Base-by-base conservation (phyloP, 2,113 vertebrate species). In the Pantherophis guttatus region DNA sequence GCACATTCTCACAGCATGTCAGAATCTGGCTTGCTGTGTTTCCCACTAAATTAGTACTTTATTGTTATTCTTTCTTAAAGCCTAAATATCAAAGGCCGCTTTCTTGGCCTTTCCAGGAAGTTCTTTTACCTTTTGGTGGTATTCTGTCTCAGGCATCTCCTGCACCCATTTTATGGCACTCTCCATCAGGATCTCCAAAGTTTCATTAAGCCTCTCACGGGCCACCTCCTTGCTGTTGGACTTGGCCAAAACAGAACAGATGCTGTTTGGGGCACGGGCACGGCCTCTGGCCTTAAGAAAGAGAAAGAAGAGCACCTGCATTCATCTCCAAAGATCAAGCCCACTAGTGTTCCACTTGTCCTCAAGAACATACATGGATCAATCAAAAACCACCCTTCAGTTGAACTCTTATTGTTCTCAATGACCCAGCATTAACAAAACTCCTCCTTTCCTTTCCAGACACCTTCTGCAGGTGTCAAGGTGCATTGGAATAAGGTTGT, bases 211-310 rank as follows among this genome's bases (percentile, higher is more conserved):
- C 91, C 3, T 26, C 95, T 99, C 99, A 0, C 98, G 95, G 44
- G 52, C 95, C 19, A 97, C 91, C 95, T 99, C 99, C 81, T 39
- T 97, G 8, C 98, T 98, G 4, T 96, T 97, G 70, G 93, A 89
- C 88, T 97, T 90, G 4, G 98, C 98, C 0, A 99, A 97, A 94
- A 99, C 97, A 0, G 98, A 99, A 94, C 99, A 99, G 50, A 98
- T 94, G 0, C 99, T 99, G 96, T 98, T 91, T 44, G 5, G 3
- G 0, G 98, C 98, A 58, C 99, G 97, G 90, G 99, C 99, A 0
- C 99, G 98, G 54, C 99, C 99, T 50, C 96, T 98, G 1, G 99
- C 99, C 98, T 99, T 97, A 65, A 48, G 62, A 50, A 0, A 0
- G 52, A 95, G 48, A 9, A 26, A 81, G 17, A 85, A 0, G 0